Base-by-base conservation (phyloP, 2,113 vertebrate species). In the Sapayoa aenigma region DNA sequence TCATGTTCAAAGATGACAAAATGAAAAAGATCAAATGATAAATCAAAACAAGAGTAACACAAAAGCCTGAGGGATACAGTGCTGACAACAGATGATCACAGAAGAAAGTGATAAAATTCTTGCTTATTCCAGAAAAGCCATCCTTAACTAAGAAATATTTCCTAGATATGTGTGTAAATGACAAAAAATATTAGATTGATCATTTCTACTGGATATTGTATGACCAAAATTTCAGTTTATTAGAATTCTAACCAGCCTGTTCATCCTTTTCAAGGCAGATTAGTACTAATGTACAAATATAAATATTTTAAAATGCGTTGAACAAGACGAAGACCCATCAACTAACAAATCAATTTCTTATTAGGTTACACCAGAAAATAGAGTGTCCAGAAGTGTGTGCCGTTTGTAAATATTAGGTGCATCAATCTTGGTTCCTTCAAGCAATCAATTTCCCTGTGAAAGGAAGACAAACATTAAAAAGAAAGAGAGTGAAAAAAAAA, bases 71-170 rank as follows among this genome's bases (percentile, higher is more conserved):
- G 90, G 92, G 92, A 92, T 92, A 81, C 88, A 93, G 88, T 89
- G 75, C 88, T 96, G 95, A 96, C 95, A 96, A 93, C 76, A 95
- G 79, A 92, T 90, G 92, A 97, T 96, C 95, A 97, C 82, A 96
- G 90, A 88, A 94, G 78, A 90, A 88, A 90, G 68, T 86, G 82
- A 96, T 95, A 87, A 92, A 91, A 96, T 92, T 94, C 82, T 88
- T 93, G 73, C 76, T 92, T 93, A 84, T 95, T 88, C 22, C 80
- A 75, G 69, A 84, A 88, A 77, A 95, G 46, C 28, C 10, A 19
- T 46, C 56, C 33, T 90, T 92, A 86, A 80, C 83, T 94, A 92
- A 88, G 83, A 94, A 87, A 75, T 86, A 90, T 93, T 90, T 96
- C 90, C 66, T 14, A 56, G 27, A 39, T 56, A 60, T 28, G 24